Evolutionary conservation across 1,140 invertebrate species (phyloP).

Genomic region (Melanaphis sacchari): DNA sequence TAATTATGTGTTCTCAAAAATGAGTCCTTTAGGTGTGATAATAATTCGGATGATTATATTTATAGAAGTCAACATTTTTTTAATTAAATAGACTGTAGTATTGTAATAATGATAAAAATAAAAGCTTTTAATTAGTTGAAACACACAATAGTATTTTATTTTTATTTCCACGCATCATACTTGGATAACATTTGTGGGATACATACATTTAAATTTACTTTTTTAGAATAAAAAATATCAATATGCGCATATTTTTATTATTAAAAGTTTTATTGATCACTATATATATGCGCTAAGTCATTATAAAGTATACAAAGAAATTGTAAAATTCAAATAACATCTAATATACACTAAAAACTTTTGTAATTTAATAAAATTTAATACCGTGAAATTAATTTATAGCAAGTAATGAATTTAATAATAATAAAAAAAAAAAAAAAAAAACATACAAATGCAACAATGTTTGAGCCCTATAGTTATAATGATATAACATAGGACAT

Average conservation of each 20-base stretch:
- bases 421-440: neutral
- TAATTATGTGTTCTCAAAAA: neutral
- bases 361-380: neutral
- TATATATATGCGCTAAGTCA: neutral
- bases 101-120: neutral
- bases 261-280: neutral
- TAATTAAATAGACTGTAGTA: neutral
- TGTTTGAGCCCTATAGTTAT: neutral
- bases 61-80: neutral
- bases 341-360: neutral
- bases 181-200: neutral
- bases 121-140: neutral
- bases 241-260: neutral
- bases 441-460: neutral
- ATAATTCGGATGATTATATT: neutral
- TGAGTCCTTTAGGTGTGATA: neutral
- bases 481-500: neutral
- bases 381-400: neutral
- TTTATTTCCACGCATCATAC: neutral
- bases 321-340: neutral
- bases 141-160: neutral
- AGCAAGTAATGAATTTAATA: neutral
- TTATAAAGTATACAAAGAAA: neutral
- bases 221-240: neutral
- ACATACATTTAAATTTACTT: neutral